phyloP scores from a whole-genome alignment of 2,888 invertebrate genomes.

The Dicyrtomina minuta region DNA sequence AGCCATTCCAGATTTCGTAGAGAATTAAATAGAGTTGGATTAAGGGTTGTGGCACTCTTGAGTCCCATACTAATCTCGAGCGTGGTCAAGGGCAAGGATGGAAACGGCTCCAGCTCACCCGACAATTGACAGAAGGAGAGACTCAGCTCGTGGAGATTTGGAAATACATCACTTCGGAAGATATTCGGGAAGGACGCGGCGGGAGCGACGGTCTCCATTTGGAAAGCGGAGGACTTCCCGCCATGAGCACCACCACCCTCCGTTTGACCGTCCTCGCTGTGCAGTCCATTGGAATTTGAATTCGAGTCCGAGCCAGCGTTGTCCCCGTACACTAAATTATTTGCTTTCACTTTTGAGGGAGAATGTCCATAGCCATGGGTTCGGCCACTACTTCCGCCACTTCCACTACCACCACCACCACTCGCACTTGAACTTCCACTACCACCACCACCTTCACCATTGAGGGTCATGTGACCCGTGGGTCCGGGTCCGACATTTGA shows the following conservation, averaged over 20 bases:
- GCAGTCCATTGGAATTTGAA: too few species aligned
- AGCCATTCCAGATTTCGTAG: constrained; percentile 68
- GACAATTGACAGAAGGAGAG: constrained; percentile 87
- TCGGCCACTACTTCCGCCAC: constrained; percentile 5
- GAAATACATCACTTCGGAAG: constrained; percentile 66
- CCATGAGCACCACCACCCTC: too few species aligned
- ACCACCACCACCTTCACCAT: too few species aligned
- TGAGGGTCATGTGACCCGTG: too few species aligned
- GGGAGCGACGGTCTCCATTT: constrained; percentile 21
- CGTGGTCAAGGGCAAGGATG: constrained; percentile 74
- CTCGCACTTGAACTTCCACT: constrained; percentile 8
- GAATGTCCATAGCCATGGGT: background rate
- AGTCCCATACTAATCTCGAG: constrained; percentile 84
- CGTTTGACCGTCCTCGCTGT: too few species aligned
- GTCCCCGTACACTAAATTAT: too few species aligned
- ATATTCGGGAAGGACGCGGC: constrained; percentile 59
- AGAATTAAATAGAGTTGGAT: constrained; percentile 43
- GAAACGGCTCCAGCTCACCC: constrained; percentile 72
- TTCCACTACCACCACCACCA: background rate
- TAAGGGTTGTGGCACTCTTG: constrained; percentile 65
- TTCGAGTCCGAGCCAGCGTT: background rate
- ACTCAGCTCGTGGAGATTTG: constrained; percentile 80
- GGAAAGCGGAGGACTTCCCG: constrained; percentile 19
- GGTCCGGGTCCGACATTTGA: too few species aligned
- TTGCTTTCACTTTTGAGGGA: too few species aligned